A percentile compares a stretch with the other conserved stretches of the same genome.
These are phyloP conservation scores for Oreochromis aureus DNA, from an alignment of 2,113 vertebrate genomes.

Conservation along the genomic window DNA sequence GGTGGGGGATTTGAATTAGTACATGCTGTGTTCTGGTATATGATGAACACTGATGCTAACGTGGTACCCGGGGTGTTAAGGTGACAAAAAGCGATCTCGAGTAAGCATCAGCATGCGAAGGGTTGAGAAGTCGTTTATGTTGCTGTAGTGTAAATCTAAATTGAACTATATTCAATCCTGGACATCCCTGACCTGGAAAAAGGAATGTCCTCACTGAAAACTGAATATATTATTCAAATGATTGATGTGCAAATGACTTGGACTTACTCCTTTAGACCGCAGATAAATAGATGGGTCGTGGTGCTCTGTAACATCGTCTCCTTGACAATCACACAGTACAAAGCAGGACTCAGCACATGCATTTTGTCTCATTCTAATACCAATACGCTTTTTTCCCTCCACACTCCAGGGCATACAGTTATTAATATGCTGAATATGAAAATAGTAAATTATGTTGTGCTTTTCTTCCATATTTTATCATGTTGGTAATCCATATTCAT, in stretches of 20 bases:
- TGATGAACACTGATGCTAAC: not conserved
- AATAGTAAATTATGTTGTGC: slow-evolving; percentile 9
- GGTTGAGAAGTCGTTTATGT: not conserved
- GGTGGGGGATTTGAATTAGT: not conserved
- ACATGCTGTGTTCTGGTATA: not conserved
- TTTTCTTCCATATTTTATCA: slow-evolving; percentile 25
- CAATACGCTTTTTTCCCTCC: slow-evolving; percentile 11
- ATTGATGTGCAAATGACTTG: slow-evolving; percentile 24
- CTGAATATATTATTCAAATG: not conserved
- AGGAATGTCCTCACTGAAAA: not conserved
- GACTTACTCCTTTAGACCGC: not conserved
- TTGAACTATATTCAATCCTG: not conserved
- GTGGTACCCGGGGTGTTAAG: not conserved
- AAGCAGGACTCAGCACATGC: not conserved
- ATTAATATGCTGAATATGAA: slow-evolving; percentile 47
- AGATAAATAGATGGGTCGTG: not conserved
- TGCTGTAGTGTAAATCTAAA: not conserved
- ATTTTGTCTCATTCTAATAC: slow-evolving; percentile 20
- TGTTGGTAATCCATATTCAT: slow-evolving; percentile 50
- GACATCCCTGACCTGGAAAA: not conserved
- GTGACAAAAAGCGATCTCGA: not conserved
- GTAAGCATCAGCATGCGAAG: not conserved
- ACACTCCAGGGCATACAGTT: slow-evolving; percentile 10
- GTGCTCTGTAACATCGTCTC: not conserved
- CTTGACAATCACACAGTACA: not conserved